Evolutionary conservation across 2,113 vertebrate genomes (phyloP), one percentile per base, ranked within the genome.

Genomic region (Hemichromis elongatus): DNA sequence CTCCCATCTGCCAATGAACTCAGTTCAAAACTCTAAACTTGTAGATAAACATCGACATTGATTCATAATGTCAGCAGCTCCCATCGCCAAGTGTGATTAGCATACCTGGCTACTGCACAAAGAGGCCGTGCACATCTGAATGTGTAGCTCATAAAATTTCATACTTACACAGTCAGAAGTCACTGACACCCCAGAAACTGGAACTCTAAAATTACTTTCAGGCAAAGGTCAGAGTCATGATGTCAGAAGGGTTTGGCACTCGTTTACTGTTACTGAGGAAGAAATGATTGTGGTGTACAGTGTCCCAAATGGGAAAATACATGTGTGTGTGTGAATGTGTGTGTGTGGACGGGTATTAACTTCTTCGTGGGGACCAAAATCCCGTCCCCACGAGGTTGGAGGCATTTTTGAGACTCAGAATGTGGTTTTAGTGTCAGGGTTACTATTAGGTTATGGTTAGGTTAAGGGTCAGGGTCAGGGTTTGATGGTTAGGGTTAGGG

Each of bases 221-320:
- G 26, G 83, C 18, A 88, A 94, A 93, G 86, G 92, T 89, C 86
- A 88, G 53, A 88, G 26, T 61, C 11, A 79, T 92, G 92, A 93
- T 91, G 92, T 92, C 93, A 94, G 66, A 5, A 45, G 35, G 45
- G 75, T 68, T 85, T 59, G 77, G 80, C 52, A n/a, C 53, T 42
- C 10, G 53, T 81, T 79, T n/a, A 5, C 68, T 90, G 81, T 88
- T 77, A 75, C 81, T 81, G n/a, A 77, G 83, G 42, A 82, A 81
- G 53, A 86, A 88, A 83, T 50, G 9, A 6, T 33, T 56, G 21
- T 3, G 13, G 19, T 61, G 10, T 30, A 18, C 9, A 33, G 6
- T 81, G 13, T 40, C 42, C 19, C 8, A 57, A 53, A 26, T 0
- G 7, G 18, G 11, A 9, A 68, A 80, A 50, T 13, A 53, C 16